These are phyloP conservation scores for Porites lobata DNA, from an alignment of 92 coral and sea anemone species.

Conservation along the genomic window DNA sequence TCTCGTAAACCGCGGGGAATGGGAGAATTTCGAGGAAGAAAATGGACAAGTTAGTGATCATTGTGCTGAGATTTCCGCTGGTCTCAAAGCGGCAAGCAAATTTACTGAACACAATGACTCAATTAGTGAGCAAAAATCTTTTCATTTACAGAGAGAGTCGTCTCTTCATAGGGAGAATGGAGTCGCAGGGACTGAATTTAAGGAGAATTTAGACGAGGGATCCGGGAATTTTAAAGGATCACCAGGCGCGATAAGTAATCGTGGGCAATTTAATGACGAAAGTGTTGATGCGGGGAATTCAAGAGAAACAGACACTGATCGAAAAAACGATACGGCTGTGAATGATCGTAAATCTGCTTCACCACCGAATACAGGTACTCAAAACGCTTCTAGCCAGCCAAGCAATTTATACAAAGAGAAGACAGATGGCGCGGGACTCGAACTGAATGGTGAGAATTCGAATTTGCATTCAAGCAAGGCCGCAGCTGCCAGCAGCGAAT, in stretches of 20 bases:
- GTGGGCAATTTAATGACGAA: conserved; percentile 13
- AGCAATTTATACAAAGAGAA: not conserved
- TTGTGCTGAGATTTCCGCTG: conserved; percentile 22
- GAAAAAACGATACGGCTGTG: not conserved
- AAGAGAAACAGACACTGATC: conserved; percentile 15
- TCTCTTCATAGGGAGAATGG: conserved; percentile 12
- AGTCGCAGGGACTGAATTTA: conserved; percentile 19
- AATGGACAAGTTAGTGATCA: conserved; percentile 15
- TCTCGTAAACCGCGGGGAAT: conserved; percentile 29
- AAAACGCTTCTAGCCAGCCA: not conserved
- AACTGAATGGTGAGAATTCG: conserved; percentile 4
- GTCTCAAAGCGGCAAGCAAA: not conserved
- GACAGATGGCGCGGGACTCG: conserved; percentile 32
- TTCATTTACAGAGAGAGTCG: conserved; percentile 9
- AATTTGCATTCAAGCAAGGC: not conserved
- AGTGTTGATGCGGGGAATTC: conserved; percentile 17
- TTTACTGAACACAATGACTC: conserved; percentile 30
- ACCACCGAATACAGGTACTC: not conserved
- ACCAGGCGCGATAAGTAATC: not conserved
- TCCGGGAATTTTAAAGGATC: not conserved
- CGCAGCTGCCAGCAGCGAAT: conserved; percentile 16
- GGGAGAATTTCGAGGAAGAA: conserved; percentile 79
- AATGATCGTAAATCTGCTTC: conserved; percentile 18
- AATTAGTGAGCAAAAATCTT: conserved; percentile 29
- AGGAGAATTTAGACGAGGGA: conserved; percentile 39